These are phyloP conservation scores for Diarsia dahlii DNA, from an alignment of 2,888 invertebrate genomes.

Conservation along the genomic window DNA sequence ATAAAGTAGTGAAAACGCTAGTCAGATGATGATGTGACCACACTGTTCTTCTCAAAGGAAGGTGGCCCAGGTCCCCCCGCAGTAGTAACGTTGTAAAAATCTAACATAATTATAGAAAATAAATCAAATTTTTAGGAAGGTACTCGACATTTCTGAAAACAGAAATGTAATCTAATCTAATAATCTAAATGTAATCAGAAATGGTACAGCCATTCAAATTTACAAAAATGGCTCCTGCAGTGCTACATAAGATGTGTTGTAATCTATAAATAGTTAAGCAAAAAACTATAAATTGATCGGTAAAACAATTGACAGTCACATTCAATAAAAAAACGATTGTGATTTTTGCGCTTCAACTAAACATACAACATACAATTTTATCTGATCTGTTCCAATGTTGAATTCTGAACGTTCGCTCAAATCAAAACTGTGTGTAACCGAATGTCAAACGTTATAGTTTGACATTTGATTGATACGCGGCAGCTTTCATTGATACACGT, in stretches of 20 bases:
- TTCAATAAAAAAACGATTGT: conserved; percentile 1
- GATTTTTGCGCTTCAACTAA: not conserved
- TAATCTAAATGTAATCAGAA: too few relatives aligned
- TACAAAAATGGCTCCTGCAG: too few relatives aligned
- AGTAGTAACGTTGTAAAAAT: too few relatives aligned
- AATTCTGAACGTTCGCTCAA: conserved; percentile 7
- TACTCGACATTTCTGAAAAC: too few relatives aligned
- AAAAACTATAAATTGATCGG: not conserved
- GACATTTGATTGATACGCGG: conserved; percentile 28
- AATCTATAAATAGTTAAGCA: not conserved
- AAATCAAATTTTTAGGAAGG: too few relatives aligned
- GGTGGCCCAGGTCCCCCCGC: too few relatives aligned
- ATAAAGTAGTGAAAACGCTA: too few relatives aligned
- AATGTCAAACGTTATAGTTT: conserved; percentile 11
- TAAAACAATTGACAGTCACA: conserved; percentile 1
- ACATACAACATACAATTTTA: conserved; percentile 7
- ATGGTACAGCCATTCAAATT: too few relatives aligned
- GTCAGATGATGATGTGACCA: too few relatives aligned
- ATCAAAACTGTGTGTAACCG: conserved; percentile 18
- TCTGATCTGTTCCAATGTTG: conserved; percentile 5
- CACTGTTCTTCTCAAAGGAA: too few relatives aligned
- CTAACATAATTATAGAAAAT: too few relatives aligned
- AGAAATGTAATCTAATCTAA: too few relatives aligned
- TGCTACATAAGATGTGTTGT: not conserved
- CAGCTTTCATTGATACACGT: conserved; percentile 27